Evolutionary conservation across 2,113 vertebrate species (phyloP).

Genomic region (Phodopus roborovskii): DNA sequence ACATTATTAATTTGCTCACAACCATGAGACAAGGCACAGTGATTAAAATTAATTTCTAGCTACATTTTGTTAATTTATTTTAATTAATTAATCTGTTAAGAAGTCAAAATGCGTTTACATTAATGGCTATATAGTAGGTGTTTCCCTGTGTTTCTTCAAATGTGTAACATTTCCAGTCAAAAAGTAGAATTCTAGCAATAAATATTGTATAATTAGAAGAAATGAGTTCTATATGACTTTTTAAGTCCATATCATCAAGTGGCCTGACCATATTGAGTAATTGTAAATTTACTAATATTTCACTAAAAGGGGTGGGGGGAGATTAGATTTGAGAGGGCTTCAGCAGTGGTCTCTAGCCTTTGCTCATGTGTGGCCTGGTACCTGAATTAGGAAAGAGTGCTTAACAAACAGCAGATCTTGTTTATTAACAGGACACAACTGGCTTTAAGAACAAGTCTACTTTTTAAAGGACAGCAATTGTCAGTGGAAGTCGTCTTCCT

Average conservation of each 20-base stretch:
- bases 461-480: conserved; percentile 50
- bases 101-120: conserved; percentile 72
- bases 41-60: conserved; percentile 82
- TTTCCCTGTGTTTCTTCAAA: conserved; percentile 42
- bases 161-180: neutral
- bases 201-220: conserved; percentile 17
- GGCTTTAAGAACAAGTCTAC: neutral
- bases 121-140: conserved; percentile 54
- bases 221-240: neutral
- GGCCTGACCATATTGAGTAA: neutral
- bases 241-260: neutral
- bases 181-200: conserved; percentile 52
- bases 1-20: conserved; percentile 81
- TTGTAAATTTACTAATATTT: conserved; percentile 20
- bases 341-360: neutral
- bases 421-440: conserved; percentile 15
- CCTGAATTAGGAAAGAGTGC: conserved; percentile 32
- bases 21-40: conserved; percentile 68
- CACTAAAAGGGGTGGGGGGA: neutral
- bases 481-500: neutral
- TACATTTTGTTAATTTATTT: conserved; percentile 77
- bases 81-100: conserved; percentile 70
- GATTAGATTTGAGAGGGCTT: neutral
- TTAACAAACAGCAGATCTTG: neutral
- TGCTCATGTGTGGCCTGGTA: neutral